A percentile compares a stretch with the other conserved stretches of the same genome.
Conservation (phyloP, 2,888 invertebrate genomes). For the Apamea monoglypha region DNA sequence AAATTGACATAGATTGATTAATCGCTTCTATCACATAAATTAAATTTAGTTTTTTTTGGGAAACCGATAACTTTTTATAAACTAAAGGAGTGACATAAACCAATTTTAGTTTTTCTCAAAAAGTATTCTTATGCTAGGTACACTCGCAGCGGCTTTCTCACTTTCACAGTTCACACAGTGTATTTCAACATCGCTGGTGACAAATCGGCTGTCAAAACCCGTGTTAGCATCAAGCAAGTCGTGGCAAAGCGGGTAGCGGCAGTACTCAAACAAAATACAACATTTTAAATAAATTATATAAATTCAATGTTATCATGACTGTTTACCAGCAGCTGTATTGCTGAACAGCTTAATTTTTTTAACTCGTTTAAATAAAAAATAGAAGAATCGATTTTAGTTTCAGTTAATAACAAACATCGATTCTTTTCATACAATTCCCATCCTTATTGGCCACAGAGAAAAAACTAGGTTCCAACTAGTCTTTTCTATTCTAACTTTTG, state of each 20-base stretch:
- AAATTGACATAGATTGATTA: background rate
- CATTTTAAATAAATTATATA: background rate
- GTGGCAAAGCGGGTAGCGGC: background rate
- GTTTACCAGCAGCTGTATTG: background rate
- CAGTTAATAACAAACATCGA: conserved; percentile 2
- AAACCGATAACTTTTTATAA: background rate
- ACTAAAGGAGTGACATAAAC: background rate
- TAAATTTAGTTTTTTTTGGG: background rate
- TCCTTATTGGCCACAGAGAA: conserved; percentile 54
- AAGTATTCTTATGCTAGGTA: background rate
- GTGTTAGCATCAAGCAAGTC: background rate
- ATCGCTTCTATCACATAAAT: background rate
- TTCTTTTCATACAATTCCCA: background rate
- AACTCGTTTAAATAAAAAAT: background rate
- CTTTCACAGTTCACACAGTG: no score
- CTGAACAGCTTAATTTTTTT: no score
- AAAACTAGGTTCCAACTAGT: conserved; percentile 64
- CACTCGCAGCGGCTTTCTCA: background rate
- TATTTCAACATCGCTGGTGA: background rate
- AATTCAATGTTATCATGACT: background rate
- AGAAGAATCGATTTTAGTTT: background rate
- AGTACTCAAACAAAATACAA: background rate
- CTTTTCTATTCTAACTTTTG: conserved; percentile 53
- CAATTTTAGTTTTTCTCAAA: background rate
- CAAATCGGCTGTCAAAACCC: background rate